Conservation (phyloP, 2,888 invertebrate species). For the Trichogramma dendrolimi region DNA sequence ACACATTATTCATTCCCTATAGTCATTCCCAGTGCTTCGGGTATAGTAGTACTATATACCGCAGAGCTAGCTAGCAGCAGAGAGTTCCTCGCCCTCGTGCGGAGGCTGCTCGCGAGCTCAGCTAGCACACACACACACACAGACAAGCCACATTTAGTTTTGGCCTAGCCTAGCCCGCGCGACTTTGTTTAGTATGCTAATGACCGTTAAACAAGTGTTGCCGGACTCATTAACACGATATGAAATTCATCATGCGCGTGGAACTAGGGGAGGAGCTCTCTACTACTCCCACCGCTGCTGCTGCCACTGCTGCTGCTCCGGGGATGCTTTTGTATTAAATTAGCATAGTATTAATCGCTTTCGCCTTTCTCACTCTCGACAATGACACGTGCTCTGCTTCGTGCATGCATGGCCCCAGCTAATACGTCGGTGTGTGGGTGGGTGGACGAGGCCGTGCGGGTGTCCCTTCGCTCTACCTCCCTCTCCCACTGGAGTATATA, state of each 20-base stretch:
- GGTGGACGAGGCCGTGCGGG: neutral
- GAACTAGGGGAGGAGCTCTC: neutral
- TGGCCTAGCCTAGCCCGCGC: too few relatives aligned
- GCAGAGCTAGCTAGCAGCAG: too few relatives aligned
- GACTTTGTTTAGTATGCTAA: constrained; percentile 41
- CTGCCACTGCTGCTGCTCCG: too few relatives aligned
- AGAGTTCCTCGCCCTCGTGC: too few relatives aligned
- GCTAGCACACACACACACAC: too few relatives aligned
- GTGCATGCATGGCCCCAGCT: neutral
- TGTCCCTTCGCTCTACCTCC: neutral
- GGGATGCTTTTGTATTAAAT: constrained; percentile 33
- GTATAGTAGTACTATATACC: too few relatives aligned
- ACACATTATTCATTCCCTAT: too few relatives aligned
- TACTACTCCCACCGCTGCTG: too few relatives aligned
- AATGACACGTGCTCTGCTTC: neutral
- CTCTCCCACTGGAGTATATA: neutral
- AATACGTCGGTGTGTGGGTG: neutral
- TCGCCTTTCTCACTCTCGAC: too few relatives aligned
- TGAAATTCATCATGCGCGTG: constrained; percentile 37
- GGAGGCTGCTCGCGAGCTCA: too few relatives aligned
- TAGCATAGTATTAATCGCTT: constrained; percentile 38
- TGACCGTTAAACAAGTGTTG: constrained; percentile 40
- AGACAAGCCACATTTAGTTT: too few relatives aligned
- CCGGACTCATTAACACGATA: constrained; percentile 36
- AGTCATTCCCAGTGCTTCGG: too few relatives aligned